Evolutionary conservation across 2,888 invertebrate genomes (phyloP).

Genomic region (Eutolmus rufibarbis): DNA sequence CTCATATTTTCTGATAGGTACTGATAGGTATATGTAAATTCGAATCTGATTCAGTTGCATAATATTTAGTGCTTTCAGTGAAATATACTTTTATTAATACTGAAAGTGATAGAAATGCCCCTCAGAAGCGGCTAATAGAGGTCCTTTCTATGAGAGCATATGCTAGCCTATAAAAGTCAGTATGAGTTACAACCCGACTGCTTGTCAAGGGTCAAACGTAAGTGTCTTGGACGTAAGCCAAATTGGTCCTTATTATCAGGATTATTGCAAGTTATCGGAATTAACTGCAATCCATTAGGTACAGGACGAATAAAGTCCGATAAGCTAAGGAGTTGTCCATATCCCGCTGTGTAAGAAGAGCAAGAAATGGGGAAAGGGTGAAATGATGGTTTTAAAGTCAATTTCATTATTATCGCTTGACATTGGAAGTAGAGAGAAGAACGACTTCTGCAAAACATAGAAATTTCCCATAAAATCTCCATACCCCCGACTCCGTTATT

Average conservation of each 20-base stretch:
- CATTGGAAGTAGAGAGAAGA: background rate
- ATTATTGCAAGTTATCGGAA: background rate
- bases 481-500: background rate
- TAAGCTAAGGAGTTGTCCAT: background rate
- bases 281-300: background rate
- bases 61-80: background rate
- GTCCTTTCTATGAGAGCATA: background rate
- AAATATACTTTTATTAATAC: background rate
- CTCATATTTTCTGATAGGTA: too few relatives aligned
- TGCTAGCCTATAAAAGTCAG: background rate
- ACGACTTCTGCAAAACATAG: background rate
- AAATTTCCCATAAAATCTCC: background rate
- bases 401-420: background rate
- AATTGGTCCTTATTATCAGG: background rate
- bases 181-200: background rate
- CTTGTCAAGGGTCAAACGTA: background rate
- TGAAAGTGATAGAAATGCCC: background rate
- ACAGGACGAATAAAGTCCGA: background rate
- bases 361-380: background rate
- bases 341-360: background rate
- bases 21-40: too few relatives aligned
- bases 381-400: background rate
- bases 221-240: background rate
- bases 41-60: background rate
- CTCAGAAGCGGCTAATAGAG: background rate